A percentile compares a stretch with the other conserved stretches of the same genome.
Conservation (phyloP, 2,888 invertebrate species). For the Eulithis prunata region DNA sequence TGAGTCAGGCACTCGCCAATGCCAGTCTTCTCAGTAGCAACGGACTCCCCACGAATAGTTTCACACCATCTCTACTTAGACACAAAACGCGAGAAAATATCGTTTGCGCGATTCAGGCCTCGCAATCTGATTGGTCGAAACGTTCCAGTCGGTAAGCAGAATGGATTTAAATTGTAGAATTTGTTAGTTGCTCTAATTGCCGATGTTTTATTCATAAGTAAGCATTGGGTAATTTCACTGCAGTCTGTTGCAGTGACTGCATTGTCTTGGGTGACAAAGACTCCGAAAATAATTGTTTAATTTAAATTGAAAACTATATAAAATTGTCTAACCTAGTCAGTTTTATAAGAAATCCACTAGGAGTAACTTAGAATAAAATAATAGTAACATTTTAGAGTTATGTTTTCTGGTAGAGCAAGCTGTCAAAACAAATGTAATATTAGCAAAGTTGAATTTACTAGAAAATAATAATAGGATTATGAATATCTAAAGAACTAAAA, state of each 20-base stretch:
- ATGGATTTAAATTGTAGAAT: constrained; percentile 32
- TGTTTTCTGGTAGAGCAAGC: no score
- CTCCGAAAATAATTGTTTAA: not conserved
- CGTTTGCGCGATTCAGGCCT: constrained; percentile 59
- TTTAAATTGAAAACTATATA: not conserved
- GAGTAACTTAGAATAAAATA: no score
- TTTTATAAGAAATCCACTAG: not conserved
- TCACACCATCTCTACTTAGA: constrained; percentile 43
- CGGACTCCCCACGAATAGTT: constrained; percentile 64
- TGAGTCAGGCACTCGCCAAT: constrained; percentile 78
- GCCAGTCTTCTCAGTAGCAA: constrained; percentile 80
- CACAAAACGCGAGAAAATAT: constrained; percentile 47
- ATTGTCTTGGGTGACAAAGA: constrained; percentile 21
- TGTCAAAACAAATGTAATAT: no score
- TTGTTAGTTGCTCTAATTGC: constrained; percentile 33
- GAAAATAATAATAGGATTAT: no score
- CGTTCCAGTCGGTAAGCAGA: constrained; percentile 46
- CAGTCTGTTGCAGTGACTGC: constrained; percentile 23
- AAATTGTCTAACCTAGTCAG: not conserved
- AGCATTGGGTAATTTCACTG: constrained; percentile 23
- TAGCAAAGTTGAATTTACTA: no score
- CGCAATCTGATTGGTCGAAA: constrained; percentile 54
- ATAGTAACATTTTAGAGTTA: no score
- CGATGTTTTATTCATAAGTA: constrained; percentile 33
- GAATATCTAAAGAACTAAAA: no score